Conservation (phyloP, 2,797 vertebrate genomes). For the Chelon auratus region DNA sequence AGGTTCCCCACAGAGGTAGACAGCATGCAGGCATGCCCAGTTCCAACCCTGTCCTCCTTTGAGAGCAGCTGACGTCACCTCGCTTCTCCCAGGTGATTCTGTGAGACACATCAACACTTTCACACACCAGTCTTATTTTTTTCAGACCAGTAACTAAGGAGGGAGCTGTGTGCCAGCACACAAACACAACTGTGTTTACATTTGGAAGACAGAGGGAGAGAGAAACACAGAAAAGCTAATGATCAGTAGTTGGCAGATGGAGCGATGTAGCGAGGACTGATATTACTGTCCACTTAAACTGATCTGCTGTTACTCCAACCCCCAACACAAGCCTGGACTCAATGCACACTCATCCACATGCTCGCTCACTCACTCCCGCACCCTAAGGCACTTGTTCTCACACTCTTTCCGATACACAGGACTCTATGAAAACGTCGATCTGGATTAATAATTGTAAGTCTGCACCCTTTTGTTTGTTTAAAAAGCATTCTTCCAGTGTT, state of each 20-base stretch:
- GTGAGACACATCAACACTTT: conserved; percentile 56
- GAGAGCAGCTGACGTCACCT: conserved; percentile 55
- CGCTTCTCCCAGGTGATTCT: conserved; percentile 57
- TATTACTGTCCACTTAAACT: conserved; percentile 56
- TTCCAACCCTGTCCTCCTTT: conserved; percentile 42
- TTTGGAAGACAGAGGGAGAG: conserved; percentile 19
- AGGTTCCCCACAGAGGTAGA: conserved; percentile 75
- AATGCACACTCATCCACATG: conserved; percentile 42
- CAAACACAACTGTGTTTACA: conserved; percentile 34
- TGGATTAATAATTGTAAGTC: conserved; percentile 66
- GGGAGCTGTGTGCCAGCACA: conserved; percentile 11
- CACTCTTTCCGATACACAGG: conserved; percentile 33
- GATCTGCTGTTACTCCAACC: conserved; percentile 49
- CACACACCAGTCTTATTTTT: conserved; percentile 25
- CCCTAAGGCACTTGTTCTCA: conserved; percentile 24
- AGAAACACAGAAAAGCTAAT: conserved; percentile 24
- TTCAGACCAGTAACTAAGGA: conserved; percentile 36
- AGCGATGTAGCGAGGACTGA: conserved; percentile 41
- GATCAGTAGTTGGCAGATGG: conserved; percentile 55
- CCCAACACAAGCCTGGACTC: conserved; percentile 46
- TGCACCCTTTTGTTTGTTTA: conserved; percentile 48
- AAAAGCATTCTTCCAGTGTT: conserved; percentile 22
- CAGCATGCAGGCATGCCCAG: conserved; percentile 81
- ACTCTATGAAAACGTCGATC: conserved; percentile 46
- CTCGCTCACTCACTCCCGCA: conserved; percentile 11